Base-by-base conservation (phyloP, 2,888 invertebrate species). In the Lasioglossum zephyrum region DNA sequence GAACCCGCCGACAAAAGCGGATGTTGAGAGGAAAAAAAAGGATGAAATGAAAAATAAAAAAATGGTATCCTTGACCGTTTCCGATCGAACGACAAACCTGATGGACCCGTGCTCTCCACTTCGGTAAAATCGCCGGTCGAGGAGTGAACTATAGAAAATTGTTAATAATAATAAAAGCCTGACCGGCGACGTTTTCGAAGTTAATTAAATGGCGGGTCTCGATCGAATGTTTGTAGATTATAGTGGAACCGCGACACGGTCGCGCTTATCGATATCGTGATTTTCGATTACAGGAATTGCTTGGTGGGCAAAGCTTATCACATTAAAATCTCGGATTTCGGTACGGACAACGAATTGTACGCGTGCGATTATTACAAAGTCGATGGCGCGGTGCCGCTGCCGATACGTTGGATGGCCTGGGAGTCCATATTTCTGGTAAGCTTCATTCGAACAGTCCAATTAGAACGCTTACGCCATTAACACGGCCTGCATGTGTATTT, bases 401-500 rank as follows among this genome's bases (percentile, higher is more conserved):
- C 99, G 0, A 96, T 99, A 80, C 96, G 99, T 74, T 98, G 98
- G 98, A 98, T 98, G 96, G 97, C 98, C 1, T 98, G 98, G 98
- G 98, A 98, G 95, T 97, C 97, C 1, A 97, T 98, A 82, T 96
- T 98, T 88, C 95, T 97, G 93, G 96, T 96, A 93, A 95, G 93
- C 78, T 78, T 76, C 22, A 41, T 77, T 75, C 53, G 13, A 36
- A 41, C 26, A 16, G n/a, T 31, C 18, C 72, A 22, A 82, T 53
- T 82, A 73, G 57, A 49, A 53, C 22, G 31, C 31, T 47, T 31
- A n/a, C 47, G 47, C 31, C 26, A 18, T 60, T 74, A 53, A 53
- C 36, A 36, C 44, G 16, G 47, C 16, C 9, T 75, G 16, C 41
- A 8, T 41, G 39, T 36, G 16, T 73, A 41, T 73, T 77, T 31